Evolutionary conservation across 2,113 vertebrate genomes (phyloP), one percentile per base, ranked within the genome.

Genomic region (Halichoerus grypus): DNA sequence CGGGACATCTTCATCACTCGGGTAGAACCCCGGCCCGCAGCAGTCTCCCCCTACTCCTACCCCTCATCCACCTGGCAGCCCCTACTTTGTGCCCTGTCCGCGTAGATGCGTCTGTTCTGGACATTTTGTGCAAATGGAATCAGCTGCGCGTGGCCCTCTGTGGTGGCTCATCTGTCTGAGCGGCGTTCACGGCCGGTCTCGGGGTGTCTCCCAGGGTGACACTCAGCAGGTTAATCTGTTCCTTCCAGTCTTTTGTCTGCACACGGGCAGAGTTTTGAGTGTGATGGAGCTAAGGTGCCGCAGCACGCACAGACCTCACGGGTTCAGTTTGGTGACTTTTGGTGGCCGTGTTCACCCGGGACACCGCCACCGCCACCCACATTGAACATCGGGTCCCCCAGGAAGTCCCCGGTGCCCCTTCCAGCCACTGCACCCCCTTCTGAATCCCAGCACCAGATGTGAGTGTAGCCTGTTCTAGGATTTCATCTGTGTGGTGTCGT

Each of bases 11-110:
- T 22, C 24, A 9, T 49, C 42, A 9, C 67, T 19, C n/a, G 1
- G 42, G 7, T 15, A 28, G 26, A 49, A 8, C 31, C 71, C 72
- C 1, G 31, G 4, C 31, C 18, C 4, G 0, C 4, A 7, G 88
- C 1, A 0, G 6, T 16, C 39, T 7, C 42, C 11, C 33, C 57
- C 31, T 3, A 0, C 11, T 77, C 31, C 72, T 10, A 18, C 42
- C 72, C 24, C 42, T 11, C 12, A 12, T 76, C 36, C 13, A 74
- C 39, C 11, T 15, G 16, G 24, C 76, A 15, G 4, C 13, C n/a
- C 26, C 36, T 2, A 0, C 13, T 42, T 14, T 31, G 9, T 0
- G 0, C 59, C 71, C 0, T 1, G 8, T 6, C 11, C 3, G 6
- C 9, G 12, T 49, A 21, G 36, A 14, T 24, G 22, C 12, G 69